phyloP scores from a whole-genome alignment of 2,113 vertebrate species.

The Albula glossodonta region DNA sequence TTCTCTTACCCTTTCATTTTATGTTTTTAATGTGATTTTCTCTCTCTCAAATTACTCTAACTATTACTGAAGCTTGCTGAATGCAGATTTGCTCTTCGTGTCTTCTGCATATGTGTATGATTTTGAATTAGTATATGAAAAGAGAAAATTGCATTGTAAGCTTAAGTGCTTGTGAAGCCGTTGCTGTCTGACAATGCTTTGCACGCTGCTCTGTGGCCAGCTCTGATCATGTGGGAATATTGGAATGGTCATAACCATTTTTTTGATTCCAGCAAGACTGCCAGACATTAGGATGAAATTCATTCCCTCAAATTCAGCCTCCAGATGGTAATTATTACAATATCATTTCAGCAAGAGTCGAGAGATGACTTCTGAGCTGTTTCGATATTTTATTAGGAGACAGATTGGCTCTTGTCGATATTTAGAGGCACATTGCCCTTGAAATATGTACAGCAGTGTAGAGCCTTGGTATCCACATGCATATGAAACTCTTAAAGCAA shows the following conservation, averaged over 20 bases:
- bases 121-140: background rate
- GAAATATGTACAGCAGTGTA: background rate
- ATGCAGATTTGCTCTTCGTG: background rate
- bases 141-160: background rate
- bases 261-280: background rate
- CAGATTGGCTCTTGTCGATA: conserved; percentile 21
- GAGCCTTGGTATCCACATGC: background rate
- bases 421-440: background rate
- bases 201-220: background rate
- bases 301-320: background rate
- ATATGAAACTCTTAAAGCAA: background rate
- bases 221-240: background rate
- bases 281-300: background rate
- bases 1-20: too few species aligned
- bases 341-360: background rate
- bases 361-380: background rate
- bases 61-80: background rate
- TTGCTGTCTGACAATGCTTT: background rate
- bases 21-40: background rate
- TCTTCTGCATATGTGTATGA: background rate
- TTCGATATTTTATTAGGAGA: background rate
- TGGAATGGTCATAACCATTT: background rate
- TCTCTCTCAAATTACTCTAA: background rate
- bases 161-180: background rate
- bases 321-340: conserved; percentile 24